phyloP scores from a whole-genome alignment of 2,888 invertebrate genomes.

The Microdon myrmicae region DNA sequence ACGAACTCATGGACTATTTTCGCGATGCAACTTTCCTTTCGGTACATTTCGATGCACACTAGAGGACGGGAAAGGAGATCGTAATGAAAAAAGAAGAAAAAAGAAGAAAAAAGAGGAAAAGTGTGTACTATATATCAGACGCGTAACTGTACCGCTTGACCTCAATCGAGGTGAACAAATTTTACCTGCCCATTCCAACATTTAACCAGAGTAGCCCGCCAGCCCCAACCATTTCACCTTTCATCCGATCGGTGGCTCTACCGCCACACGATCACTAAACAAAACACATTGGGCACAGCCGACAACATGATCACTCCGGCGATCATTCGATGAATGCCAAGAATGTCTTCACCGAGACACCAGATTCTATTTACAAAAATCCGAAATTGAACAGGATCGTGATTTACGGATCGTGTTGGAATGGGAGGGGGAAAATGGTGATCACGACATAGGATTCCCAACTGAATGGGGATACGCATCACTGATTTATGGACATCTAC shows the following conservation, averaged over 20 bases:
- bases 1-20: conserved; percentile 13
- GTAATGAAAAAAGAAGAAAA: conserved; percentile 10
- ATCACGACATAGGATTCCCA: conserved; percentile 24
- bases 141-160: conserved; percentile 16
- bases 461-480: conserved; percentile 28
- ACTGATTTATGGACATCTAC: conserved; percentile 53
- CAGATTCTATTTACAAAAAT: conserved; percentile 41
- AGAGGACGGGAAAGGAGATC: neutral
- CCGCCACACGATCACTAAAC: conserved; percentile 21
- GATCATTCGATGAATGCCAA: conserved; percentile 31
- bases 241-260: conserved; percentile 10
- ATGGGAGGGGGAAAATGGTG: conserved; percentile 4
- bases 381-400: conserved; percentile 65
- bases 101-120: too few species aligned
- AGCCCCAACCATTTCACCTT: conserved; percentile 17
- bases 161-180: conserved; percentile 12
- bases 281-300: too few species aligned
- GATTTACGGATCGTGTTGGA: conserved; percentile 61
- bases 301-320: conserved; percentile 27
- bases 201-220: conserved; percentile 27
- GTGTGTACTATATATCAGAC: too few species aligned
- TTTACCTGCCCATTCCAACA: conserved; percentile 18
- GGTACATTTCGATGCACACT: neutral
- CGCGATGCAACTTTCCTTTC: neutral
- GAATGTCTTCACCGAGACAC: neutral